Evolutionary conservation across 2,888 invertebrate genomes (phyloP).

Genomic region (Epinotia brunnichana): DNA sequence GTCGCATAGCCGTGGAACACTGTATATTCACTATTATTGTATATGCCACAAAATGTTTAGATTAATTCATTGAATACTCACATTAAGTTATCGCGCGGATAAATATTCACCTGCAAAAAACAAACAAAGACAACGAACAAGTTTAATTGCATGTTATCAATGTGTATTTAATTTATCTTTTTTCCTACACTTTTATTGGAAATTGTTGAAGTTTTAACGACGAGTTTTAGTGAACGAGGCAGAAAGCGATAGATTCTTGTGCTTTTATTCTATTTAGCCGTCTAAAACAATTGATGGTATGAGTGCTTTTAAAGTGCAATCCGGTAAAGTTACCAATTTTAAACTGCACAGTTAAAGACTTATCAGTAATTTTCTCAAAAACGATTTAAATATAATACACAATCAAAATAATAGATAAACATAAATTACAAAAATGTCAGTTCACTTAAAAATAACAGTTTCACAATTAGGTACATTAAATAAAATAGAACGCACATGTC

Average conservation of each 20-base stretch:
- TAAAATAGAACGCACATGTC: no score
- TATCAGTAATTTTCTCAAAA: no score
- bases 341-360: neutral
- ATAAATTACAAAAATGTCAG: no score
- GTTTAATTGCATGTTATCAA: neutral
- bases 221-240: conserved; percentile 3
- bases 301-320: conserved; percentile 11
- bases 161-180: neutral
- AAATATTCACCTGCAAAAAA: no score
- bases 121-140: neutral
- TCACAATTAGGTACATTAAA: no score
- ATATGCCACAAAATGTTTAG: no score
- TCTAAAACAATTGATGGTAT: conserved; percentile 15
- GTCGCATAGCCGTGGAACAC: no score
- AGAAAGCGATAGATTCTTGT: conserved; percentile 5
- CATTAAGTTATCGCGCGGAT: no score
- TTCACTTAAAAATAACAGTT: no score
- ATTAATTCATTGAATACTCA: neutral
- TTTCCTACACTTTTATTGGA: conserved; percentile 11
- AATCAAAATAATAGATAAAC: no score
- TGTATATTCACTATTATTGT: no score
- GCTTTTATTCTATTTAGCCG: conserved; percentile 10
- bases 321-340: neutral
- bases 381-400: no score
- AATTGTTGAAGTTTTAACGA: neutral